Evolutionary conservation across 2,888 invertebrate species (phyloP), one percentile per base, ranked within the genome.

Genomic region (Leptopterna dolabrata): DNA sequence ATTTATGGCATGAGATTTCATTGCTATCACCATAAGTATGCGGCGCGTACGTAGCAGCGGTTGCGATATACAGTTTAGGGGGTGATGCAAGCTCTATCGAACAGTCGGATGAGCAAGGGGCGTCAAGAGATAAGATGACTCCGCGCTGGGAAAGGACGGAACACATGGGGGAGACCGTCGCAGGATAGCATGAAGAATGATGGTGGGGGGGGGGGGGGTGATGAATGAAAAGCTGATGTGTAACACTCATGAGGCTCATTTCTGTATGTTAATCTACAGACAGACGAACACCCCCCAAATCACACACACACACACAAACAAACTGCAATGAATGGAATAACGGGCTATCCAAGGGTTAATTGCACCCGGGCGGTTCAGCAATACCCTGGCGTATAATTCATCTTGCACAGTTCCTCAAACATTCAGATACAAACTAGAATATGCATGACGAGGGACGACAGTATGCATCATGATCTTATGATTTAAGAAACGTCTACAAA

Each of bases 191-290:
- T n/a, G n/a, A n/a, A n/a, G n/a, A n/a, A n/a, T n/a, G n/a, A n/a
- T 13, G 36, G 36, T 4, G 2, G 73, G 36, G 19, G 30, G 36
- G 13, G 16, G n/a, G 51, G 24, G 41, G 85, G 73, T 85, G 85
- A 85, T 85, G 85, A 85, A 85, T 85, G 73, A 76, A 73, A 85
- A 76, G 85, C 76, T 76, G 85, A 85, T 85, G 85, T 30, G 73
- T 47, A 29, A 85, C 85, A 85, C 85, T 85, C 85, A 73, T 85
- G 85, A 71, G 73, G 85, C 85, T 73, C 85, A 85, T 85, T 85
- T 71, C 85, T 85, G 76, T 85, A 85, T 85, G 85, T 85, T 85
- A 85, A 85, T 85, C 73, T 27, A 85, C 85, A 47, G 47, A 36
- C 47, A 73, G 73, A 27, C 29, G 71, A 85, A 30, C 13, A 11